These are phyloP conservation scores for Loris lydekkerianus DNA, from an alignment of 2,797 vertebrate genomes.

Conservation along the genomic window DNA sequence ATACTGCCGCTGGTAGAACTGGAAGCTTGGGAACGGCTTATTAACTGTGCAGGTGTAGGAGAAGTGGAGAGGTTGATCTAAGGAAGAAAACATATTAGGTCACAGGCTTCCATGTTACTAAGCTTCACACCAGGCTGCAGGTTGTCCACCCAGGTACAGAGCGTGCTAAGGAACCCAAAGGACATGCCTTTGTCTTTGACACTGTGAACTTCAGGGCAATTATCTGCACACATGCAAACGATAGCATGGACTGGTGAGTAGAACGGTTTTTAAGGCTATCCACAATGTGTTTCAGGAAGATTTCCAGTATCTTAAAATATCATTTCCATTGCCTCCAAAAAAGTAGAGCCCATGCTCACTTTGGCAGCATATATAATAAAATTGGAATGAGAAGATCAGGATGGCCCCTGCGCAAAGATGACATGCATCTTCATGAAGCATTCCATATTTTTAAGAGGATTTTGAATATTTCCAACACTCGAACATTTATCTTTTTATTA, in stretches of 20 bases:
- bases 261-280: conserved; percentile 49
- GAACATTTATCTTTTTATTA: not conserved
- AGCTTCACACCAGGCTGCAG: conserved; percentile 78
- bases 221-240: conserved; percentile 45
- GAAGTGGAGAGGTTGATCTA: conserved; percentile 94
- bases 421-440: not conserved
- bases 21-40: conserved; percentile 93
- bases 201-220: conserved; percentile 8
- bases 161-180: conserved; percentile 30
- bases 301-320: conserved; percentile 58
- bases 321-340: conserved; percentile 40
- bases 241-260: not conserved
- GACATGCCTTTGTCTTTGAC: conserved; percentile 2
- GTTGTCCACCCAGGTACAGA: conserved; percentile 49
- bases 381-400: not conserved
- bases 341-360: not conserved
- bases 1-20: conserved; percentile 93
- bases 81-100: conserved; percentile 88
- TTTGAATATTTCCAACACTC: not conserved
- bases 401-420: not conserved
- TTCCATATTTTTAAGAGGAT: not conserved
- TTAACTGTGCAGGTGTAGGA: conserved; percentile 93
- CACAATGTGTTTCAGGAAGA: conserved; percentile 42
- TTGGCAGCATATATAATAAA: not conserved
- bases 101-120: conserved; percentile 84